Evolutionary conservation across 2,113 vertebrate species (phyloP).

Genomic region (Gadus chalcogrammus): DNA sequence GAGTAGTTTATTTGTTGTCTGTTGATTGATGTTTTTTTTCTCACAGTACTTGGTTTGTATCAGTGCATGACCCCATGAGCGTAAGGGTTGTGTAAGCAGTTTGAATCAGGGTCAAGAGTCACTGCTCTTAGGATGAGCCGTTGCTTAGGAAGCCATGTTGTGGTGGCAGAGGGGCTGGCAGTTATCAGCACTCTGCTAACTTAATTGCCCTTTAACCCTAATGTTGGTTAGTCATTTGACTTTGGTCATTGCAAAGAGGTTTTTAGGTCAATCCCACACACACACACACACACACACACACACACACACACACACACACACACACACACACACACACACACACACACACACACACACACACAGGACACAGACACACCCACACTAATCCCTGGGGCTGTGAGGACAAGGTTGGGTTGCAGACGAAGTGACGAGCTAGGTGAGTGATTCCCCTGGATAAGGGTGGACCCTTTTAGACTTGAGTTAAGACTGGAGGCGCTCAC

Average conservation of each 20-base stretch:
- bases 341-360: neutral
- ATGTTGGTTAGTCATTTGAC: constrained; percentile 51
- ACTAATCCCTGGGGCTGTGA: no score
- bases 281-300: constrained; percentile 25
- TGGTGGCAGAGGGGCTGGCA: constrained; percentile 13
- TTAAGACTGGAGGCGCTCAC: neutral
- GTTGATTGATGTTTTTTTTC: no score
- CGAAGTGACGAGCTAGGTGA: no score
- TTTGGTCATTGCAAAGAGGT: constrained; percentile 28
- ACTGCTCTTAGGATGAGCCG: neutral
- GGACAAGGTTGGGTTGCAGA: no score
- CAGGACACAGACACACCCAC: neutral
- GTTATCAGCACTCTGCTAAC: constrained; percentile 41
- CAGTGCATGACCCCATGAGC: constrained; percentile 11
- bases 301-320: constrained; percentile 13
- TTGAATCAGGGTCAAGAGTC: neutral
- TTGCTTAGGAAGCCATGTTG: neutral
- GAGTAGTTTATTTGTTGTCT: neutral
- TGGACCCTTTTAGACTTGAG: no score
- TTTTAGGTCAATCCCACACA: constrained; percentile 26
- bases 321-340: neutral
- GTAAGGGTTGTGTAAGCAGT: constrained; percentile 47
- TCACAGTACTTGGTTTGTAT: no score
- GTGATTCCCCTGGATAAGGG: no score
- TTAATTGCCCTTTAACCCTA: constrained; percentile 51